A percentile compares a stretch with the other conserved stretches of the same genome.
Evolutionary conservation across 2,113 vertebrate species (phyloP).

Genomic region (Dromiciops gliroides): DNA sequence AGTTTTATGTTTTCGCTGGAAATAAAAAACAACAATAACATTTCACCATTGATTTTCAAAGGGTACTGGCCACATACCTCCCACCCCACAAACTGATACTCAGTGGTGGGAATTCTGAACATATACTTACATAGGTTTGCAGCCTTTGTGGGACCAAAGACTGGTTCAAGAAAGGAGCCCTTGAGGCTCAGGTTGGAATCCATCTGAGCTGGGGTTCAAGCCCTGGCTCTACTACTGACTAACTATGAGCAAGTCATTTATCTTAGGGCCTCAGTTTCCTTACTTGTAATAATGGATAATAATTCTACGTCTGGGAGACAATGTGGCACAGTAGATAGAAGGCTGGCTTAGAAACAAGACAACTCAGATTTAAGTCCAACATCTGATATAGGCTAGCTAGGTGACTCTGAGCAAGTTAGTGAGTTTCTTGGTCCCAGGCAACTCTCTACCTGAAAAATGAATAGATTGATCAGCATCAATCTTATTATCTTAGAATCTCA

Average conservation of each 20-base stretch:
- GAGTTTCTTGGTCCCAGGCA: no score
- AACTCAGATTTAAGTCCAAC: neutral
- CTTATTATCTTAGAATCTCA: no score
- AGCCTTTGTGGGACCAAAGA: neutral
- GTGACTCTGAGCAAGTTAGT: no score
- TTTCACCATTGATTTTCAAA: neutral
- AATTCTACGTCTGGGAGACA: neutral
- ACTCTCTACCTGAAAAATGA: no score
- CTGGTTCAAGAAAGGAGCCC: neutral
- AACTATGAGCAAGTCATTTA: neutral
- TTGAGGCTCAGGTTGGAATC: neutral
- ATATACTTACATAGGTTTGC: neutral
- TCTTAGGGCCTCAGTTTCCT: neutral
- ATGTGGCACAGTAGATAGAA: neutral
- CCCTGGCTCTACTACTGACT: neutral
- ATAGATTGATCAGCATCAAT: no score
- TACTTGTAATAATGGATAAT: neutral
- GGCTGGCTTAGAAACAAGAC: neutral
- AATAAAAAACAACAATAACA: neutral
- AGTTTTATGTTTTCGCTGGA: neutral
- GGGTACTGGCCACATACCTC: neutral
- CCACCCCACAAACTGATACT: neutral
- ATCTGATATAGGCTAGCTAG: neutral
- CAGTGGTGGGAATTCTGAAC: neutral
- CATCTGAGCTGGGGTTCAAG: neutral